Base-by-base conservation (phyloP, 2,797 vertebrate species). In the Sebastes reedi region DNA sequence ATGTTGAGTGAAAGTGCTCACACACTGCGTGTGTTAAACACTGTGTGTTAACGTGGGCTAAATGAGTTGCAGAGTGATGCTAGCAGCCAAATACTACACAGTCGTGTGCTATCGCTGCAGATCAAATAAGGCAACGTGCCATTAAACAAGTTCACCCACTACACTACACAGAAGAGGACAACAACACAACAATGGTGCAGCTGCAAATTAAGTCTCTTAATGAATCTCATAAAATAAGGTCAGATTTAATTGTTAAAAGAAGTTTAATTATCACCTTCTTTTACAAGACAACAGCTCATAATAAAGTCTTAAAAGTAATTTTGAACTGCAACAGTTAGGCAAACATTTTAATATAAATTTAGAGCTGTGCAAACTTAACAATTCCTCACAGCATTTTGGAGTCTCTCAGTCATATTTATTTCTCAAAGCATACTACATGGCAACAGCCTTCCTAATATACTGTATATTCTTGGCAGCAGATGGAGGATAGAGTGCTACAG, bases 1-100 rank as follows among this genome's bases (percentile, higher is more conserved):
- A 86, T 76, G 85, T 72, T 85, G 87, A 90, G 86, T 82, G 82
- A 85, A 90, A 85, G 72, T 60, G 82, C 83, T 89, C 82, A 77
- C 82, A 75, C 70, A 81, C 68, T 71, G 76, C 61, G 82, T 42
- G 56, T 72, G 56, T 72, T 42, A 60, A 46, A 58, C 22, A 36
- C 29, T 25, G 54, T 69, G 67, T 86, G 79, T 88, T 89, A 88
- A 91, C 71, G 71, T 79, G 82, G 84, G 67, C 72, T 88, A 84
- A 86, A 89, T 90, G 88, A 90, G 83, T 79, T 82, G 79, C 81
- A 66, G 80, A 81, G 73, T 81, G 81, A 86, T 77, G 82, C 79
- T 77, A 81, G 42, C 39, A 88, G 82, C 81, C 77, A 82, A 87
- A 89, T 81, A 84, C 79, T 81, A 92, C 72, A 64, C 56, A 76